Base-by-base conservation (phyloP, 2,888 invertebrate genomes). In the Isotomurus palustris region DNA sequence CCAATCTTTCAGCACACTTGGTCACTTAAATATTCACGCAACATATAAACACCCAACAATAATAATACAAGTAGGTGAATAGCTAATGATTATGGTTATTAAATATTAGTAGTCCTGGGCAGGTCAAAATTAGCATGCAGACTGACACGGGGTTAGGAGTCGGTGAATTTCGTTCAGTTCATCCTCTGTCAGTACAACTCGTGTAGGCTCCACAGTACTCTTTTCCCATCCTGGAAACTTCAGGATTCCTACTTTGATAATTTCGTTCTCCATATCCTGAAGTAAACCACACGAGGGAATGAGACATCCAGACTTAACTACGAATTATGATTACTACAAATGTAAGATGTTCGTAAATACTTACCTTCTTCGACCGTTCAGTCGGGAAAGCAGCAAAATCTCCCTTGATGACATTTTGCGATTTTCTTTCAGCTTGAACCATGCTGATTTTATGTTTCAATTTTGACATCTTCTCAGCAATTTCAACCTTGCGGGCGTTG, bases 191-290 rank as follows among this genome's bases (percentile, higher is more conserved):
- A 69, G 43, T 25, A 69, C 56, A 27, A 69, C 50, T 45, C 62
- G 56, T 44, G 56, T 60, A 10, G 64, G 56, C 48, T 56, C 43
- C 3, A 53, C 64, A 14, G 45, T 64, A 28, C 60, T 58, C 8
- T 62, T 68, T 40, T 68, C 66, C 67, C 70, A 67, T 17, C 70
- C 68, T n/a, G 65, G 65, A 36, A 70, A 70, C 51, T 66, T 68
- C 21, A 70, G 50, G 8, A 47, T 53, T 53, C 65, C 70, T 25
- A 70, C 58, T 53, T 64, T 68, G 0, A 59, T 43, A 1, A 60
- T 21, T 47, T 66, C 60, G 41, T 62, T 60, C n/a, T 45, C 56
- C 12, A 41, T 29, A 51, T 66, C 62, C 64, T 67, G 38, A 17
- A 50, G 36, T 47, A 48, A 44, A 54, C 38, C n/a, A n/a, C n/a